Base-by-base conservation (phyloP, 2,888 invertebrate species). In the Dione juno region DNA sequence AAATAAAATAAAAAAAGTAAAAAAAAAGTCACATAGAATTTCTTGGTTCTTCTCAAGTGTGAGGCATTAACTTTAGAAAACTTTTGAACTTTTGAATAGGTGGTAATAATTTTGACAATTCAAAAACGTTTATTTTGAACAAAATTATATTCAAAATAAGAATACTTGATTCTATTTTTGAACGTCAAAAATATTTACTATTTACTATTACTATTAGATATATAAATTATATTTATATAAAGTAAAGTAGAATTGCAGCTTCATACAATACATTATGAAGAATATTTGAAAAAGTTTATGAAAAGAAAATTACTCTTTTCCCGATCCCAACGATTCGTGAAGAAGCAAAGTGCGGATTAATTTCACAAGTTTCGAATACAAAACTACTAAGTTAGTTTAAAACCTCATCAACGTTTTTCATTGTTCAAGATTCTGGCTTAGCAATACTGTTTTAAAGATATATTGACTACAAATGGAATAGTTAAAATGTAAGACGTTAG, bases 361-460 rank as follows among this genome's bases (percentile, higher is more conserved):
- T 61, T 61, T 61, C 45, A 61, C 61, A 61, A 61, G 61, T 61
- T 61, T 61, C 61, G 45, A 61, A 61, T 61, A 61, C 61, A 61
- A 61, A 61, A 61, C 61, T 61, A 61, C 61, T 61, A 61, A 64
- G 64, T 50, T 64, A 64, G 50, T 64, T 64, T 64, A 64, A 64
- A 64, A 64, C 50, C 64, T 64, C 50, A 64, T 64, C 64, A 64
- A 64, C 50, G 50, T 64, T 64, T 64, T 64, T 64, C 64, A 50
- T 61, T 61, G 61, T 61, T 61, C 61, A 35, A 28, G 11, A 35
- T 61, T 61, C 61, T 45, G 61, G 61, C 61, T 61, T 45, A 61
- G 35, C 61, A 45, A 45, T 45, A 61, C 59, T n/a, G 28, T 61
- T 61, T 61, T 61, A 61, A 61, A 61, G 45, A 61, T 61, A 45